Base-by-base conservation (phyloP, 1,140 invertebrate genomes). In the Pachyrhynchus sulphureomaculatus region DNA sequence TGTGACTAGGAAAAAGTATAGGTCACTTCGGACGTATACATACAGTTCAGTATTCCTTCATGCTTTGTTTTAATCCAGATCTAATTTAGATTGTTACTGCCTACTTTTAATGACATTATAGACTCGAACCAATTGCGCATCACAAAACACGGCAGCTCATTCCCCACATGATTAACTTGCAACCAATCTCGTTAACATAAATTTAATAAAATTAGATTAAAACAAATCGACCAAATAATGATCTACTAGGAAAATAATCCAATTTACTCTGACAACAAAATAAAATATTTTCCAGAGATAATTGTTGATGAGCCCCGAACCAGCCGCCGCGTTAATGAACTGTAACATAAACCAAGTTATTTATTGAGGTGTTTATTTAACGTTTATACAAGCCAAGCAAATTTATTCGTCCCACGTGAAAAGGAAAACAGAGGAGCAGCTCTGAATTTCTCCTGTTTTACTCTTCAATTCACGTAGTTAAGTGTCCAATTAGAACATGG, bases 311-410 rank as follows among this genome's bases (percentile, higher is more conserved):
- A 8, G 12, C 4, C 21, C 10, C 17, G 39, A 8, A 21, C 4
- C 21, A 1, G 17, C 12, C 9, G 39, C 17, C 9, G 18, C 39
- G 13, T 15, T 42, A 42, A 42, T 42, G 39, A 42, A 42, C 17
- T 42, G 39, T 42, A 42, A 42, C 39, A 42, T 42, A 42, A 42
- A 42, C 15, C 13, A 42, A 42, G 39, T 42, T 42, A 42, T 42
- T 42, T 42, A 42, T 42, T 42, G 39, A 42, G 39, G 39, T 42
- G 39, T 42, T 42, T 42, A 20, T 42, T 42, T 21, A 42, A 42
- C 39, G 17, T 42, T 42, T 42, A 42, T 42, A 42, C 15, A 42
- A 42, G 2, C 17, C 39, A 9, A 42, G 15, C 21, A 42, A 42
- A 42, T 42, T 42, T 42, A 42, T 42, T 20, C 18, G 39, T 42